These are phyloP conservation scores for Equus quagga DNA, from an alignment of 2,113 vertebrate genomes.

Conservation along the genomic window DNA sequence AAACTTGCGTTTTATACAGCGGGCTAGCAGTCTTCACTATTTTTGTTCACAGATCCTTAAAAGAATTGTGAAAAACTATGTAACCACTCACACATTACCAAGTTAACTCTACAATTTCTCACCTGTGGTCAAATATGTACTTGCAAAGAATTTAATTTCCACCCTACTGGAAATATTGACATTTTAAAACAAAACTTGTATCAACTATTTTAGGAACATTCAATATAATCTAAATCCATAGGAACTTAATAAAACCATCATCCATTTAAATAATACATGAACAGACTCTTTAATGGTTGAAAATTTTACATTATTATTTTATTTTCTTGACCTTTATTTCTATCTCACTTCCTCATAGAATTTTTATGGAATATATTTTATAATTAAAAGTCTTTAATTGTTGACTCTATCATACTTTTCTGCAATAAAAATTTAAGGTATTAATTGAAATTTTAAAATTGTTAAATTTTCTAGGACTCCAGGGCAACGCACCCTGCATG, in stretches of 20 bases:
- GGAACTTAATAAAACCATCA: not conserved
- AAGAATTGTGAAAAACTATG: not conserved
- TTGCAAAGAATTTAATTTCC: constrained; percentile 16
- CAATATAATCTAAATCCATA: not conserved
- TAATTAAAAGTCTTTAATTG: not conserved
- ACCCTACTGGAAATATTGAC: not conserved
- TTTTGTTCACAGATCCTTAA: constrained; percentile 36
- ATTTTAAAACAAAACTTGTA: constrained; percentile 45
- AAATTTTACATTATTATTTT: not conserved
- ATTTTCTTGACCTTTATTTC: constrained; percentile 50
- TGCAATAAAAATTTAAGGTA: not conserved
- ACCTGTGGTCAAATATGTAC: not conserved
- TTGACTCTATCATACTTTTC: not conserved
- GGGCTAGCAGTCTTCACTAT: not conserved
- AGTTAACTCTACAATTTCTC: not conserved
- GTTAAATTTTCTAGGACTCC: not conserved
- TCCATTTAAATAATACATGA: not conserved
- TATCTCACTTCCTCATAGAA: not conserved
- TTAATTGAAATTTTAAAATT: not conserved
- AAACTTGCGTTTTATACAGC: not conserved
- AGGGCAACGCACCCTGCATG: not conserved
- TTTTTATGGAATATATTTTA: not conserved
- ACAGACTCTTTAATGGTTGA: not conserved
- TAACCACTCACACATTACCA: constrained; percentile 37
- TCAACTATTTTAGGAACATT: constrained; percentile 14